These are phyloP conservation scores for Ephydatia muelleri DNA, from an alignment of 37 sponge, comb jelly and placozoan species.

Conservation along the genomic window DNA sequence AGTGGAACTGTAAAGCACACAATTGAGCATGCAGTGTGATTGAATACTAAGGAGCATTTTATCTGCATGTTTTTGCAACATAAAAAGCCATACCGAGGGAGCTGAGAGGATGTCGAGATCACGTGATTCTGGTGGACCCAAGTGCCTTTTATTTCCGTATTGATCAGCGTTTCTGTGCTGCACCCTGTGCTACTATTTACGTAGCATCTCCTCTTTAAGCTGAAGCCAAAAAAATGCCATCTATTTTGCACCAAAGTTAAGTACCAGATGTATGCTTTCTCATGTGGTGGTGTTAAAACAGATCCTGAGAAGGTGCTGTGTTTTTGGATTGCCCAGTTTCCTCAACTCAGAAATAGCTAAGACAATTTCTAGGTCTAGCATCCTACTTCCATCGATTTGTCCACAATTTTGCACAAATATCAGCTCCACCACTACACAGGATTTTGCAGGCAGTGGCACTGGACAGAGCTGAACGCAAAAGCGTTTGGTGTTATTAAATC, in stretches of 20 bases:
- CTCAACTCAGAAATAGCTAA: background rate
- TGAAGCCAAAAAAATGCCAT: slow-evolving; percentile 27
- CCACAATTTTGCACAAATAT: too few species aligned
- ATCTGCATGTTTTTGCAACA: too few species aligned
- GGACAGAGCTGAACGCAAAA: slow-evolving; percentile 8
- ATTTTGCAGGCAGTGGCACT: background rate
- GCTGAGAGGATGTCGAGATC: too few species aligned
- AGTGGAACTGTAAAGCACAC: too few species aligned
- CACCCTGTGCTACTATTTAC: slow-evolving; percentile 1
- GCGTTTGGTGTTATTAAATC: slow-evolving; percentile 33
- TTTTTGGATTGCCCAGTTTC: slow-evolving; percentile 16
- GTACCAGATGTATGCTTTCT: slow-evolving; percentile 22
- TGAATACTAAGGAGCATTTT: too few species aligned
- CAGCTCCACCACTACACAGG: too few species aligned
- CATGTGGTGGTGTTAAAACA: slow-evolving; percentile 9
- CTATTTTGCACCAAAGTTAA: background rate
- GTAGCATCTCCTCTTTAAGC: background rate
- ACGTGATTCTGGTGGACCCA: too few species aligned
- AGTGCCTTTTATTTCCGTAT: too few species aligned
- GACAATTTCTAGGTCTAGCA: slow-evolving; percentile 14
- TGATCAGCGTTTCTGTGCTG: too few species aligned
- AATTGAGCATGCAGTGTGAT: too few species aligned
- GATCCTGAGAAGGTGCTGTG: slow-evolving; percentile 12
- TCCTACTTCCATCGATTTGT: too few species aligned
- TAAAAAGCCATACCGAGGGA: too few species aligned